Evolutionary conservation across 2,113 vertebrate genomes (phyloP).

Genomic region (Mobula hypostoma): DNA sequence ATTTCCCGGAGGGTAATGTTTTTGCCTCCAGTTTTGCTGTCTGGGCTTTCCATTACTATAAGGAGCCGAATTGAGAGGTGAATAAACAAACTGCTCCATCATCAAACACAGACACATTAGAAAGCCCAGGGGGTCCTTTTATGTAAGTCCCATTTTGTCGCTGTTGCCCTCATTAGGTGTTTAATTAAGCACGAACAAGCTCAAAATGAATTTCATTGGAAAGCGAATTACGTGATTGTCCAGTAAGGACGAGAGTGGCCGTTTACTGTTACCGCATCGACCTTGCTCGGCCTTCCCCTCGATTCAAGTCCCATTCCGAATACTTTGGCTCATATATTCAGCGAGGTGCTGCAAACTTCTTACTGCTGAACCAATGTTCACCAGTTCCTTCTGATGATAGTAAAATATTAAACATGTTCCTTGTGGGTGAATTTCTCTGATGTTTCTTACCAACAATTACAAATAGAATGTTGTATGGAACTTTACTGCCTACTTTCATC

Average conservation of each 20-base stretch:
- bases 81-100: slow-evolving; percentile 69
- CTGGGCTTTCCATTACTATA: slow-evolving; percentile 48
- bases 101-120: background rate
- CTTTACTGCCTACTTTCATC: no score
- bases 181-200: background rate
- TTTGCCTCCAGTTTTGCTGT: slow-evolving; percentile 59
- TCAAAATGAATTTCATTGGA: background rate
- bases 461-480: background rate
- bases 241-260: no score
- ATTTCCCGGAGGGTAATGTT: slow-evolving; percentile 45
- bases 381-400: background rate
- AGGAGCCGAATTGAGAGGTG: slow-evolving; percentile 45
- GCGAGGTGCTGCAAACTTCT: background rate
- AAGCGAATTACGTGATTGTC: background rate
- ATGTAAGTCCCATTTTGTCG: background rate
- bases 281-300: no score
- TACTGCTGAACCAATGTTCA: background rate
- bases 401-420: background rate
- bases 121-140: background rate
- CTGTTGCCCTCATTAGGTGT: background rate
- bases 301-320: background rate
- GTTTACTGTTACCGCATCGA: no score
- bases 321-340: background rate
- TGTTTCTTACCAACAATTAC: background rate
- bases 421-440: no score